Percentiles rank a stretch among this genome's conserved stretches.
Evolutionary conservation across 2,113 vertebrate species (phyloP).

Genomic region (Platysternon megacephalum): DNA sequence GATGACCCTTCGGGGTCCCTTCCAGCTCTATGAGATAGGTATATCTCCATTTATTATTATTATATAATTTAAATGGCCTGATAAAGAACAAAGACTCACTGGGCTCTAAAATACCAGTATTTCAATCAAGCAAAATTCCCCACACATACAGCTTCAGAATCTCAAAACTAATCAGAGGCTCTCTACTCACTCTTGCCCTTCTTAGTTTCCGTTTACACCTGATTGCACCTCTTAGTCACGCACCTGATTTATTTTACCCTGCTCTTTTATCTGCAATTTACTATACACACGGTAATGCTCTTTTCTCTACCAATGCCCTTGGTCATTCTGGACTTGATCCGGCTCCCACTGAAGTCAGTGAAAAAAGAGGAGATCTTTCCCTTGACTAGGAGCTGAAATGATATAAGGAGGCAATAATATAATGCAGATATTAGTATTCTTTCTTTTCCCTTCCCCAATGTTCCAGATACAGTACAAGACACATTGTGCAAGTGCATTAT

Average conservation of each 20-base stretch:
- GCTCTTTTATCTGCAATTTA: background rate
- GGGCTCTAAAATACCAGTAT: background rate
- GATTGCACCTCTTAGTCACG: background rate
- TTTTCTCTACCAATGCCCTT: background rate
- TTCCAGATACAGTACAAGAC: background rate
- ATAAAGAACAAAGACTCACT: background rate
- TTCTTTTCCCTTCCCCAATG: background rate
- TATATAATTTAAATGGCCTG: background rate
- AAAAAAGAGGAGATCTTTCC: background rate
- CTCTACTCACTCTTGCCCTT: background rate
- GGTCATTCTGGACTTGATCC: background rate
- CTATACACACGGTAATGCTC: background rate
- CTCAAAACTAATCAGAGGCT: background rate
- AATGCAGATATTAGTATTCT: background rate
- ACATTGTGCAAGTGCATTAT: background rate
- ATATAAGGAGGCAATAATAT: background rate
- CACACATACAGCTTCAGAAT: background rate
- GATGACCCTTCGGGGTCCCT: too few relatives aligned
- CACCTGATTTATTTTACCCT: background rate
- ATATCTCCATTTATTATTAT: too few relatives aligned
- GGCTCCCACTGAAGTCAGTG: background rate
- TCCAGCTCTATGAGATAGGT: too few relatives aligned
- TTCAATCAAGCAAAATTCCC: background rate
- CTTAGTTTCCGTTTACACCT: background rate
- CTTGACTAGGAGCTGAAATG: background rate